Base-by-base conservation (phyloP, 1,140 invertebrate species). In the Euura lappo region DNA sequence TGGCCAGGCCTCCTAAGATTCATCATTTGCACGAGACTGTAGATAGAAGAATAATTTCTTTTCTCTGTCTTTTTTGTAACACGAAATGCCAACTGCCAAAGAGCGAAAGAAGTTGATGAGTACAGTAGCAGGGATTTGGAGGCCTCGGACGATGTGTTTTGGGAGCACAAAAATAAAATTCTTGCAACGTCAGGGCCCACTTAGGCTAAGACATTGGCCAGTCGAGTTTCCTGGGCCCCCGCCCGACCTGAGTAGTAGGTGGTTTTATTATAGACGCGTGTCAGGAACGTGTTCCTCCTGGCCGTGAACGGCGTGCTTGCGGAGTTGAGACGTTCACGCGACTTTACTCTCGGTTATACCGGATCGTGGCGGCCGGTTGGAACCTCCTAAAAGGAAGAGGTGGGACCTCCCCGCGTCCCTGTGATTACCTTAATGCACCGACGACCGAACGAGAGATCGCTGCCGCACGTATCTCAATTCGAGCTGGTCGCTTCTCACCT, bases 351-450 rank as follows among this genome's bases (percentile, higher is more conserved):
- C 28, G 28, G 28, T 28, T 28, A 28, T 28, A 28, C 28, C 28
- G 28, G 28, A 28, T 28, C 28, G 28, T 28, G 28, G 28, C 28
- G 51, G 51, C 51, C 6, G 8, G 10, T n/a, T 8, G 3, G 13
- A 8, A 10, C 6, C 43, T 70, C 45, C 42, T 13, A 76, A 75
- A 76, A 74, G 68, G 69, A 69, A 72, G 71, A 78, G 76, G 72
- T 75, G 74, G 67, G 51, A 60, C 51, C 51, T 60, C 70, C 71
- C 68, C 45, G 65, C 72, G 11, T 45, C 83, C 79, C 81, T 85
- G 79, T 84, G 79, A 86, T 85, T 84, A 84, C 77, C 78, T 79
- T 84, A 85, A 85, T 85, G 84, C 77, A 85, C 84, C 83, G 82
- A 79, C 76, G 51, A 60, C 51, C 51, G 13, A 60, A 60, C 51